phyloP scores from a whole-genome alignment of 2,797 vertebrate genomes.

The Eulemur albifrons region DNA sequence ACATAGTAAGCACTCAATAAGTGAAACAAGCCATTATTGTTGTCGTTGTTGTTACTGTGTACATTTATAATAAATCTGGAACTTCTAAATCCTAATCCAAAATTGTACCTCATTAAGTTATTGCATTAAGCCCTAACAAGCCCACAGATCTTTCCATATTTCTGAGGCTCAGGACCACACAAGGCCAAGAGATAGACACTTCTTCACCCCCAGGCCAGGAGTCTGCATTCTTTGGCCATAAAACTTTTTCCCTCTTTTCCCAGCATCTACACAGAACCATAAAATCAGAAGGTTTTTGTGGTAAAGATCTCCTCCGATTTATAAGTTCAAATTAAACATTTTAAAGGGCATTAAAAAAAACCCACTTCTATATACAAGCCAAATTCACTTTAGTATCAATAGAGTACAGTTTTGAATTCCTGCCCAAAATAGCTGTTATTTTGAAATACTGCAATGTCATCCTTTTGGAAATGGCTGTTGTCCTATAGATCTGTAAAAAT shows the following conservation, averaged over 20 bases:
- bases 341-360: constrained; percentile 32
- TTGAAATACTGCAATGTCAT: constrained; percentile 40
- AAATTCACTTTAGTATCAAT: not conserved
- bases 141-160: not conserved
- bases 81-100: constrained; percentile 1
- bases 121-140: not conserved
- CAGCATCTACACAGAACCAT: not conserved
- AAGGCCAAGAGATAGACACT: not conserved
- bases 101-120: constrained; percentile 7
- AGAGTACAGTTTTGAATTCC: constrained; percentile 34
- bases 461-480: not conserved
- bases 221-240: not conserved
- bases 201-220: not conserved
- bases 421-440: constrained; percentile 45
- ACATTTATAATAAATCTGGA: constrained; percentile 41
- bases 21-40: not conserved
- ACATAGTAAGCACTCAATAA: not conserved
- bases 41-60: not conserved
- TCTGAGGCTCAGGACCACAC: not conserved
- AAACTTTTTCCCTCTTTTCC: not conserved
- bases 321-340: constrained; percentile 38
- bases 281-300: constrained; percentile 31
- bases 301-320: not conserved
- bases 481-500: constrained; percentile 22
- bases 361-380: not conserved